phyloP scores from a whole-genome alignment of 2,888 invertebrate genomes.

The Pilophorus perplexus region DNA sequence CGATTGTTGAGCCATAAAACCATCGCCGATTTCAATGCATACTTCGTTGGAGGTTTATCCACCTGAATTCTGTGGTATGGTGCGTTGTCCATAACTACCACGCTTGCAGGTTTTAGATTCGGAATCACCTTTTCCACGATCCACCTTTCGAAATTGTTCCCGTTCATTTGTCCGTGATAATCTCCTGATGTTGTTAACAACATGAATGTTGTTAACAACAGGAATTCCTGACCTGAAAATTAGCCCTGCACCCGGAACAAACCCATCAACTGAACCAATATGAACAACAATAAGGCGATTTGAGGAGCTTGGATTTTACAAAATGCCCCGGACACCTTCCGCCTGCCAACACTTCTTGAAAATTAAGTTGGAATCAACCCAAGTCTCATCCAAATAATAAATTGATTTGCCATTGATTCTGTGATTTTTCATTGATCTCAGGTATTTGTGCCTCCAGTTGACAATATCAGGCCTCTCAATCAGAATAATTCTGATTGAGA shows the following conservation, averaged over 20 bases:
- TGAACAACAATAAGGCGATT: background rate
- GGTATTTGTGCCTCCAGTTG: constrained; percentile 11
- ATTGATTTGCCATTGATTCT: too few relatives aligned
- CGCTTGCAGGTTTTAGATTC: background rate
- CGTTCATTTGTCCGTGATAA: too few relatives aligned
- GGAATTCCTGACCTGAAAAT: constrained; percentile 23
- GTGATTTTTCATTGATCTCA: constrained; percentile 21
- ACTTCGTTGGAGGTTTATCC: constrained; percentile 15
- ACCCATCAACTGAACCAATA: too few relatives aligned
- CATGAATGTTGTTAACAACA: too few relatives aligned
- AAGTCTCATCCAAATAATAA: constrained; percentile 37
- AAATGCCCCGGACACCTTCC: constrained; percentile 30
- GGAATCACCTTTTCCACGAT: constrained; percentile 50
- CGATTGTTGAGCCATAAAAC: background rate
- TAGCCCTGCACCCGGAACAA: background rate
- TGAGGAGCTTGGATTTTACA: background rate
- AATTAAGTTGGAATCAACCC: constrained; percentile 35
- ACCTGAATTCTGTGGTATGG: constrained; percentile 21
- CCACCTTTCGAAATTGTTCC: constrained; percentile 29
- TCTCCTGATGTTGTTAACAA: too few relatives aligned
- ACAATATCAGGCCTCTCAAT: too few relatives aligned
- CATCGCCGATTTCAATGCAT: background rate
- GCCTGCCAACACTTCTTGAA: constrained; percentile 40
- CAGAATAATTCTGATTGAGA: too few relatives aligned
- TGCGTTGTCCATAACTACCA: too few relatives aligned